Base-by-base conservation (phyloP, 2,797 vertebrate species). In the Cottoperca gobio region DNA sequence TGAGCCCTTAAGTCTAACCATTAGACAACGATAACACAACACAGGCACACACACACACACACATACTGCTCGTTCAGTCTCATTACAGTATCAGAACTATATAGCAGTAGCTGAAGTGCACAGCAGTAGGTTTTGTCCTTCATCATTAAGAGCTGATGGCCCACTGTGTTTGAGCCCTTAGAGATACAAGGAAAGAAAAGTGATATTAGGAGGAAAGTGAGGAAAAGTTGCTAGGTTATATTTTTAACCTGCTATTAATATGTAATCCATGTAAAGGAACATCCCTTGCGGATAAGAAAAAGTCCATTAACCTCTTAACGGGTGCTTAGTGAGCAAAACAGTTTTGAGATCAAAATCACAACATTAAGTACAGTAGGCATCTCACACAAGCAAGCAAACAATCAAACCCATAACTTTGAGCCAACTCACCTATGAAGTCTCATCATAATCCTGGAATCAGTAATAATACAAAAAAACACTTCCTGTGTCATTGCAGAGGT, bases 1-100 rank as follows among this genome's bases (percentile, higher is more conserved):
- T 91, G 74, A 91, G 91, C 89, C 91, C 89, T 91, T 86, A 90
- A 92, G 92, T 90, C 87, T 88, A 85, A 88, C 85, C 86, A 93
- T 92, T 91, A 92, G 86, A 88, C 78, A 87, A 88, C 19, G 46
- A 88, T 86, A 88, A 82, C 58, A 58, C 74, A 67, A 68, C 49
- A 50, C 59, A 57, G 48, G 49, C 68, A 42, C 52, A 48, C 69
- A 70, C 72, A 82, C 54, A 82, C 68, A 59, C 58, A 74, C 65
- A 81, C 79, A 70, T 77, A 40, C 35, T 42, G 61, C 70, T 80
- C 43, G 89, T 90, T 91, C 84, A 88, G 82, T 88, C 88, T 94
- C 93, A 94, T 94, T 94, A 93, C 84, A 93, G 85, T 82, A 75
- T 49, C 69, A 81, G 76, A 83, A 69, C 82, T 83, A 69, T 84